Conservation (phyloP, 2,888 invertebrate species). For the Ophion costatus region DNA sequence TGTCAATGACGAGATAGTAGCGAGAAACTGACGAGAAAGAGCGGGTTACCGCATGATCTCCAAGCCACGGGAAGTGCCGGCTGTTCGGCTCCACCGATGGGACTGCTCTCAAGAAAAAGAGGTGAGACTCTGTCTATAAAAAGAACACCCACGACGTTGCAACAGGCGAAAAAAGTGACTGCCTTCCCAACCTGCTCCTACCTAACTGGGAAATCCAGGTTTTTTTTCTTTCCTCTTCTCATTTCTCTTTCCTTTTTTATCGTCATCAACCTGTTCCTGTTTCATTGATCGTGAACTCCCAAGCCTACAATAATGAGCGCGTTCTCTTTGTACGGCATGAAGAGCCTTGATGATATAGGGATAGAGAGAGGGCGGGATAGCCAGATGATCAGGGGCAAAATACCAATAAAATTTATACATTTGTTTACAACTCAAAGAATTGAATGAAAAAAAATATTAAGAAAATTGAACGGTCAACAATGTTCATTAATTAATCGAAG, state of each 20-base stretch:
- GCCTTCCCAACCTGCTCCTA: slow-evolving; percentile 67
- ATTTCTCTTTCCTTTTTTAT: slow-evolving; percentile 14
- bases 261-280: slow-evolving; percentile 65
- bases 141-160: slow-evolving; percentile 79
- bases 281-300: slow-evolving; percentile 62
- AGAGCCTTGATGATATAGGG: slow-evolving; percentile 6
- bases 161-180: slow-evolving; percentile 57
- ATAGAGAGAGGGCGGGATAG: too few relatives aligned
- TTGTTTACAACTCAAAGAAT: too few relatives aligned
- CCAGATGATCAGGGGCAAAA: too few relatives aligned
- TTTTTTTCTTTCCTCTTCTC: not conserved
- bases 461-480: too few relatives aligned
- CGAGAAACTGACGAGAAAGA: too few relatives aligned
- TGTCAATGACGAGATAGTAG: not conserved
- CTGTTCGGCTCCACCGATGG: slow-evolving; percentile 52
- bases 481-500: too few relatives aligned
- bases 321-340: slow-evolving; percentile 41
- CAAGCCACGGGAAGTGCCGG: slow-evolving; percentile 40
- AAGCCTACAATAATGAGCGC: slow-evolving; percentile 53
- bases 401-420: too few relatives aligned
- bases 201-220: slow-evolving; percentile 62
- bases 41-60: not conserved
- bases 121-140: slow-evolving; percentile 81
- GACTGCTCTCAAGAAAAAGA: slow-evolving; percentile 72
- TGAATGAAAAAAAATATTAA: too few relatives aligned